phyloP scores from a whole-genome alignment of 2,888 invertebrate genomes.

The Acrobasis suavella region DNA sequence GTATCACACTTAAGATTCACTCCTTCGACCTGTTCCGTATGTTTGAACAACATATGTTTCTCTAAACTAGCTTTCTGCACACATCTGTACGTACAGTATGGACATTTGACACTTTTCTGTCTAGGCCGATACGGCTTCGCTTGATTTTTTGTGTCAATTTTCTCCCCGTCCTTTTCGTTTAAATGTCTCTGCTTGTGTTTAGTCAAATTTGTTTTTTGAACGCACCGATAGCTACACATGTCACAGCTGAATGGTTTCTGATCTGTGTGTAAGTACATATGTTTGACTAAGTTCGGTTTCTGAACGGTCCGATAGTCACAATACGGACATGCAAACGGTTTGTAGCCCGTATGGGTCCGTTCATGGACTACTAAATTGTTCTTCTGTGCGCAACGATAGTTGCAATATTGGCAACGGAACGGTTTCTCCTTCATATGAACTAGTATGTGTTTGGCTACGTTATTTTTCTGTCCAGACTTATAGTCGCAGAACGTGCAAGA shows the following conservation, averaged over 20 bases:
- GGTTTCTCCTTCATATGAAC: constrained; percentile 80
- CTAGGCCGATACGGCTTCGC: constrained; percentile 68
- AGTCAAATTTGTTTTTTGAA: constrained; percentile 75
- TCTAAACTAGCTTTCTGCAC: constrained; percentile 74
- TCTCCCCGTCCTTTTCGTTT: constrained; percentile 64
- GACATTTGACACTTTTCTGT: constrained; percentile 72
- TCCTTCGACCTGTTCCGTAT: constrained; percentile 46
- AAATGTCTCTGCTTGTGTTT: constrained; percentile 76
- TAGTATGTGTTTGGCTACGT: constrained; percentile 76
- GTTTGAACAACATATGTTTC: constrained; percentile 74
- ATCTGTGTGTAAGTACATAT: constrained; percentile 78
- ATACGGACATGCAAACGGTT: constrained; percentile 75
- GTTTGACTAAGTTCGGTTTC: constrained; percentile 77
- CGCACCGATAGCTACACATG: constrained; percentile 72
- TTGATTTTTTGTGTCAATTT: constrained; percentile 54
- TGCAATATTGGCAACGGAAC: constrained; percentile 75
- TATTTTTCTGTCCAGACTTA: constrained; percentile 78
- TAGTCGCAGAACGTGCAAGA: constrained; percentile 76
- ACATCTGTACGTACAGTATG: constrained; percentile 67
- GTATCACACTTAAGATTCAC: constrained; percentile 38
- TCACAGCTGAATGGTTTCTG: constrained; percentile 78
- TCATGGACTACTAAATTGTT: constrained; percentile 78
- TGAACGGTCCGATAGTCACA: constrained; percentile 77
- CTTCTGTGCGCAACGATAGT: constrained; percentile 76
- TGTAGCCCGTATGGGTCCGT: constrained; percentile 76